Base-by-base conservation (phyloP, 1,140 invertebrate genomes). In the Araneus ventricosus region DNA sequence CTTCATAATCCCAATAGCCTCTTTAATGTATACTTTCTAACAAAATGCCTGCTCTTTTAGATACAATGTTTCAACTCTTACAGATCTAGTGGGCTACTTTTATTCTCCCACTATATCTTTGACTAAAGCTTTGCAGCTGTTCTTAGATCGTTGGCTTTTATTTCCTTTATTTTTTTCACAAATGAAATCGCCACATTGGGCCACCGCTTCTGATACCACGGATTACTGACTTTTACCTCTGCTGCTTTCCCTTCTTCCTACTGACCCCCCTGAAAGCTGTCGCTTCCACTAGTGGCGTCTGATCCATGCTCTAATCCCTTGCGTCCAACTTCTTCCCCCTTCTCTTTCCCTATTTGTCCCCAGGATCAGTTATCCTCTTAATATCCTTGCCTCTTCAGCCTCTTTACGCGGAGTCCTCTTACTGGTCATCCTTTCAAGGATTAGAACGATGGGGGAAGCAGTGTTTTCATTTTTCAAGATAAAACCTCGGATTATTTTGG, bases 401-500 rank as follows among this genome's bases (percentile, higher is more conserved):
- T 91, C 89, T 91, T 91, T 84, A 37, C 27, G 34, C 22, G 39
- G 34, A 70, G 86, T 70, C 70, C 88, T 75, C 89, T 91, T 79
- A 84, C 57, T 91, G 79, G 89, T 61, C 89, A 91, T 82, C 89
- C 59, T 91, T 91, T 91, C 75, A 91, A 91, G 89, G 89, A 91
- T 91, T 91, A 91, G 75, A 84, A 45, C 30, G 89, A 59, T 63
- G 75, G 52, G 63, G 59, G 89, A 91, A 67, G 52, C 89, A 91
- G 89, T 91, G 89, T 91, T 91, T 91, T 91, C 79, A 84, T 91
- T 91, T 91, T 91, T 84, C 79, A 63, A 84, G 89, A 91, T 82
- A 91, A 82, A 91, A 91, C 88, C 88, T 24, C n/a, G 88, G 88
- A 89, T 89, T 89, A 89, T 89, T 89, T 79, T 45, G 37, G 37